Evolutionary conservation across 1,140 invertebrate genomes (phyloP).

Genomic region (Cydia strobilella): DNA sequence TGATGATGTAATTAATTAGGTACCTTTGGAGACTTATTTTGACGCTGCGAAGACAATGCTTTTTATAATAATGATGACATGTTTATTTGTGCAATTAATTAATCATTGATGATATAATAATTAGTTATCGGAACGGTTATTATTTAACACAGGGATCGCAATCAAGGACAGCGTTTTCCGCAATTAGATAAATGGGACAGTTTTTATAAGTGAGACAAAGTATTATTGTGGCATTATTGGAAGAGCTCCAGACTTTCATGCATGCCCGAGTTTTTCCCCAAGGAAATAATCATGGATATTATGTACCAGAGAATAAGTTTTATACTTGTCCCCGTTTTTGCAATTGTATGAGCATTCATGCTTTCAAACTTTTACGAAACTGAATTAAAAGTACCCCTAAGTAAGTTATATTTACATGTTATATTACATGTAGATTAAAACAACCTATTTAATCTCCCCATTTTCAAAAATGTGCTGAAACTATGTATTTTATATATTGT

Average conservation of each 20-base stretch:
- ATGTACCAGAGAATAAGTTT: neutral
- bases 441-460: no score
- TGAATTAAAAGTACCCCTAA: no score
- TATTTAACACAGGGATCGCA: no score
- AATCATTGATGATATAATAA: neutral
- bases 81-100: neutral
- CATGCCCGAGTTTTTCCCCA: neutral
- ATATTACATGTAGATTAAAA: no score
- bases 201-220: neutral
- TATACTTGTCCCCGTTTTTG: neutral
- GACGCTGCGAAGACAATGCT: neutral
- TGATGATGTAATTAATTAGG: no score
- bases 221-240: neutral
- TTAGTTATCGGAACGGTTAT: neutral
- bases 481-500: no score
- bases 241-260: neutral
- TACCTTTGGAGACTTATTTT: no score
- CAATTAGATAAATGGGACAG: neutral
- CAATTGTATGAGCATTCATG: neutral
- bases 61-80: neutral
- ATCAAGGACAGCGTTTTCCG: no score
- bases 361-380: neutral
- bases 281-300: neutral
- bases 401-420: no score
- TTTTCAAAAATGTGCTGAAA: no score